phyloP scores from a whole-genome alignment of 2,797 vertebrate genomes.

The Helicolenus hilgendorfi region DNA sequence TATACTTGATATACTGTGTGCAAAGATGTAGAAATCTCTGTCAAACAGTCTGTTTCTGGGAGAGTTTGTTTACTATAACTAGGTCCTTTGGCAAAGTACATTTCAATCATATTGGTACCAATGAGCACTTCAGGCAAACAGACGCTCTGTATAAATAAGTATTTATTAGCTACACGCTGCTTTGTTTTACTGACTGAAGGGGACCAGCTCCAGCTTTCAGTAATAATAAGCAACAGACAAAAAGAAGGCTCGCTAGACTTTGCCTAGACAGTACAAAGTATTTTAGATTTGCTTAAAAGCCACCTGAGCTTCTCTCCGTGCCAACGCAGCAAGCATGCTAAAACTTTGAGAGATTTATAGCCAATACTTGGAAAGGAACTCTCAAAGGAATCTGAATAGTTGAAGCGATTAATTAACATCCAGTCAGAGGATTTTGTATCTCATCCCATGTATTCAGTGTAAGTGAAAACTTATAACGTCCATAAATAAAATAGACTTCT shows the following conservation, averaged over 20 bases:
- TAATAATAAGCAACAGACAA: conserved; percentile 1
- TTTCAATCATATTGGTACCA: conserved; percentile 14
- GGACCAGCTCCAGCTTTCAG: neutral
- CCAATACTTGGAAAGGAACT: neutral
- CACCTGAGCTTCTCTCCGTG: neutral
- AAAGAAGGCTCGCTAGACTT: neutral
- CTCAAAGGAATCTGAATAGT: conserved; percentile 30
- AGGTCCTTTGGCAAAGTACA: neutral
- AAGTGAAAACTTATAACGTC: neutral
- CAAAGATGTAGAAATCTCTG: neutral
- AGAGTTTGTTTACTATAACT: conserved; percentile 20
- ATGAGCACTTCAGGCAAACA: conserved; percentile 24
- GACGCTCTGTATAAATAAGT: conserved; percentile 16
- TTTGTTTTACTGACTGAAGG: conserved; percentile 25
- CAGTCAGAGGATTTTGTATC: neutral
- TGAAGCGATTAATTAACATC: neutral
- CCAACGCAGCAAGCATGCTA: neutral
- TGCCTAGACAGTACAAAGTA: neutral
- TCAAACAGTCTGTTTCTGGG: neutral
- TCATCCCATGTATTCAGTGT: neutral
- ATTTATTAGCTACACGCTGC: conserved; percentile 34
- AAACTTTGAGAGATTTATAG: conserved; percentile 30
- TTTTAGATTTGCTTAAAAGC: conserved; percentile 5
- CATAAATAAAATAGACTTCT: neutral
- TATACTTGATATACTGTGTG: conserved; percentile 1